Evolutionary conservation across 2,113 vertebrate genomes (phyloP).

Genomic region (Pandion haliaetus): DNA sequence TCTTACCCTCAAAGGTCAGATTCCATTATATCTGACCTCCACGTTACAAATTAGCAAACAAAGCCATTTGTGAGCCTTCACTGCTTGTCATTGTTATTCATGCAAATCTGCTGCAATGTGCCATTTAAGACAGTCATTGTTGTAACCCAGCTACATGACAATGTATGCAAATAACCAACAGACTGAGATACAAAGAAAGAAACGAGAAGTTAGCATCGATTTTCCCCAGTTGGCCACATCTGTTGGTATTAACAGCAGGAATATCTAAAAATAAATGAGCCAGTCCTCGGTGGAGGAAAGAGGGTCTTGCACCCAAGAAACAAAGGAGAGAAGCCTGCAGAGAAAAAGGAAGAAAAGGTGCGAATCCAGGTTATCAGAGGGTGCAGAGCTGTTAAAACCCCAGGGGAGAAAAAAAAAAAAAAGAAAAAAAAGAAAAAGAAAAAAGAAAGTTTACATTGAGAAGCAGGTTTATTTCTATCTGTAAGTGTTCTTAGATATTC

Average conservation of each 20-base stretch:
- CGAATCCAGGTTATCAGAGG: background rate
- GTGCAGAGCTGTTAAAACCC: background rate
- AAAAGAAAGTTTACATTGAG: background rate
- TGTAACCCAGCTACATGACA: background rate
- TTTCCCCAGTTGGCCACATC: background rate
- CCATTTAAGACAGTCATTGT: slow-evolving; percentile 19
- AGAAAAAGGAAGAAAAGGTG: background rate
- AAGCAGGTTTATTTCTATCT: background rate
- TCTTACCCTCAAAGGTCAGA: slow-evolving; percentile 64
- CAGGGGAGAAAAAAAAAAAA: accelerated
- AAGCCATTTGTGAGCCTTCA: slow-evolving; percentile 47
- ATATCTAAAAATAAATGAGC: background rate
- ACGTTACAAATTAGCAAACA: slow-evolving; percentile 60
- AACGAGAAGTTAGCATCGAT: background rate
- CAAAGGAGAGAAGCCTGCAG: background rate
- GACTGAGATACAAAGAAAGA: background rate
- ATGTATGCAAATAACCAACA: background rate
- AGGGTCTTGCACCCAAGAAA: background rate
- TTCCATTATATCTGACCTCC: slow-evolving; percentile 58
- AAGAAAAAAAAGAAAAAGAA: accelerated
- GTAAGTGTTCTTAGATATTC: background rate
- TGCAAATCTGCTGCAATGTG: slow-evolving; percentile 17
- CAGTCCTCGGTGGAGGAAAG: background rate
- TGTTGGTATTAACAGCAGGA: background rate
- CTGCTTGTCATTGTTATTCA: slow-evolving; percentile 35